Conservation (phyloP, 2,888 invertebrate genomes). For the Pheosia tremula region DNA sequence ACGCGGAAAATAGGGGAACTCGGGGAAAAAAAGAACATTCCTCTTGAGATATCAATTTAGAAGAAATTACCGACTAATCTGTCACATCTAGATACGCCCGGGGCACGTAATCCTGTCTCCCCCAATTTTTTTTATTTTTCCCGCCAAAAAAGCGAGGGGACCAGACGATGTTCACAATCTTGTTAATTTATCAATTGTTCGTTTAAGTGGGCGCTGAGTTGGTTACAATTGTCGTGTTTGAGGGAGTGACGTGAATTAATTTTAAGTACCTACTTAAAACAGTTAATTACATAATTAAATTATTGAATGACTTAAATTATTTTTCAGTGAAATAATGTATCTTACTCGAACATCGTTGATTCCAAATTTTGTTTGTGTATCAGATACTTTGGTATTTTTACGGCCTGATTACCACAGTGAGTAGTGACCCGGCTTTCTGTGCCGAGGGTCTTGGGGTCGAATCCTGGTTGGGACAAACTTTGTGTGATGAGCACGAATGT, state of each 20-base stretch:
- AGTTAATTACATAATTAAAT: background rate
- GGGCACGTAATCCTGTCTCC: conserved; percentile 70
- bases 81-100: conserved; percentile 77
- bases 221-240: conserved; percentile 24
- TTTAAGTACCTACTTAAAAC: background rate
- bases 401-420: too few species aligned
- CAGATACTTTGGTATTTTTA: too few species aligned
- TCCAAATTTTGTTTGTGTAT: too few species aligned
- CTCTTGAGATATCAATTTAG: conserved; percentile 82
- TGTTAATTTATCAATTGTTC: conserved; percentile 76
- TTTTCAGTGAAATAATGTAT: too few species aligned
- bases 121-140: conserved; percentile 61
- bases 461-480: too few species aligned
- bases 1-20: conserved; percentile 41
- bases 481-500: too few species aligned
- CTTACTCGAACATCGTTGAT: too few species aligned
- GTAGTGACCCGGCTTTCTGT: too few species aligned
- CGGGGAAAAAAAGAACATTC: conserved; percentile 52
- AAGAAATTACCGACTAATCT: conserved; percentile 81
- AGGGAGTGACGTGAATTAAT: background rate
- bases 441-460: too few species aligned
- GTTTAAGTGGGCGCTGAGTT: conserved; percentile 59
- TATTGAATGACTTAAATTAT: background rate
- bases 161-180: conserved; percentile 63
- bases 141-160: conserved; percentile 48